Evolutionary conservation across 2,797 vertebrate genomes (phyloP).

Genomic region (Sphenodon punctatus): DNA sequence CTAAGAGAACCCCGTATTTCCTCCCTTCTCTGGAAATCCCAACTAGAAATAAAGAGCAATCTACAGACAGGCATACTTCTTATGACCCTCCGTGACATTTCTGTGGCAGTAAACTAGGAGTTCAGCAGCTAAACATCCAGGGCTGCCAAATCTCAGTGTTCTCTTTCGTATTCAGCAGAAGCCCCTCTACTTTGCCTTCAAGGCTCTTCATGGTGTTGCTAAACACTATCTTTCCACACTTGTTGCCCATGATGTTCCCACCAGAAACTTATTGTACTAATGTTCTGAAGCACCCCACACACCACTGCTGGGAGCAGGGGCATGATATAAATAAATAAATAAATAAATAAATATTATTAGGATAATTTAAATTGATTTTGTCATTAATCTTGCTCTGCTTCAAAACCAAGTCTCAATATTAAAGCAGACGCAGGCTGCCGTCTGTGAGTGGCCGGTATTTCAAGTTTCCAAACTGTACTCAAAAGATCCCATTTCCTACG

Average conservation of each 20-base stretch:
- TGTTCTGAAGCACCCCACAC: too few relatives aligned
- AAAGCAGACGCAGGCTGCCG: background rate
- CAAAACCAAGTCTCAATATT: background rate
- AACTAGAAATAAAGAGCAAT: background rate
- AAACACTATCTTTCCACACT: background rate
- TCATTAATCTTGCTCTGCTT: background rate
- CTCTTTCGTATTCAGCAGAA: too few relatives aligned
- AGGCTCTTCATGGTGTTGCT: too few relatives aligned
- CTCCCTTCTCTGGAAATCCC: background rate
- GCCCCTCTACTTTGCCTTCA: too few relatives aligned
- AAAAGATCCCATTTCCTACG: background rate
- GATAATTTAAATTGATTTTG: too few relatives aligned
- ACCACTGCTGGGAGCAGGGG: too few relatives aligned
- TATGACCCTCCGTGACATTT: background rate
- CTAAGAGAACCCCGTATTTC: background rate
- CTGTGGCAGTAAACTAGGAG: background rate
- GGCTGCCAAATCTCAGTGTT: too few relatives aligned
- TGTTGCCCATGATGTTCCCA: too few relatives aligned
- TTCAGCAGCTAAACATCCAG: too few relatives aligned
- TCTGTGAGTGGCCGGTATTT: background rate
- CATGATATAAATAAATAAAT: too few relatives aligned
- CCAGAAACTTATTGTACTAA: too few relatives aligned
- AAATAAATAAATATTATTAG: too few relatives aligned
- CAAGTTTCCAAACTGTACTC: background rate
- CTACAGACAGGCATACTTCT: background rate